Evolutionary conservation across 2,113 vertebrate genomes (phyloP).

Genomic region (Setophaga petechia): DNA sequence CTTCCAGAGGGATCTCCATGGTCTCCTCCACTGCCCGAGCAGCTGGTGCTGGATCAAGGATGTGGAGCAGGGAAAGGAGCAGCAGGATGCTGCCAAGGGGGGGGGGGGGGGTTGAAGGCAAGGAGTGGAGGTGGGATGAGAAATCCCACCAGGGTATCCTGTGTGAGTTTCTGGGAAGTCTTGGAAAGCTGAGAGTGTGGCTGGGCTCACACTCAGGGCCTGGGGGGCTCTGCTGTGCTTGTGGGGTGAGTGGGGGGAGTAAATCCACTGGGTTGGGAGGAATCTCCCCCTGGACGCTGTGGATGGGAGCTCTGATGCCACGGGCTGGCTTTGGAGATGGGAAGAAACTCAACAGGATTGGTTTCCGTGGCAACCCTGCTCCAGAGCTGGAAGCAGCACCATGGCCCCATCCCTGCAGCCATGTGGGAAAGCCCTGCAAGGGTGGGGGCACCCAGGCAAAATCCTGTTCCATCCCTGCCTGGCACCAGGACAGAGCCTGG

Average conservation of each 20-base stretch:
- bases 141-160: background rate
- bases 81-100: background rate
- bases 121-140: background rate
- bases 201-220: background rate
- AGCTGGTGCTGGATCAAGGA: rapidly evolving
- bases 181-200: background rate
- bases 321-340: background rate
- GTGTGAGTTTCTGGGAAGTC: background rate
- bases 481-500: background rate
- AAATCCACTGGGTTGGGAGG: rapidly evolving
- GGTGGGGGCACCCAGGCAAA: background rate
- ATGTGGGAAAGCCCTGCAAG: background rate
- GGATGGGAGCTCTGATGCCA: background rate
- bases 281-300: background rate
- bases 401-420: background rate
- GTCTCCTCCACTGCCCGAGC: background rate
- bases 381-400: rapidly evolving
- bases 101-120: rapidly evolving
- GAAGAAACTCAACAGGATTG: background rate
- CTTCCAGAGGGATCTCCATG: background rate
- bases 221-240: background rate
- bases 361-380: slow-evolving; percentile 36
- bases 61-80: background rate
- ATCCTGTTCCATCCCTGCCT: background rate
- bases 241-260: rapidly evolving